Conservation (phyloP, 2,888 invertebrate species). For the Boloria euphrosyne region DNA sequence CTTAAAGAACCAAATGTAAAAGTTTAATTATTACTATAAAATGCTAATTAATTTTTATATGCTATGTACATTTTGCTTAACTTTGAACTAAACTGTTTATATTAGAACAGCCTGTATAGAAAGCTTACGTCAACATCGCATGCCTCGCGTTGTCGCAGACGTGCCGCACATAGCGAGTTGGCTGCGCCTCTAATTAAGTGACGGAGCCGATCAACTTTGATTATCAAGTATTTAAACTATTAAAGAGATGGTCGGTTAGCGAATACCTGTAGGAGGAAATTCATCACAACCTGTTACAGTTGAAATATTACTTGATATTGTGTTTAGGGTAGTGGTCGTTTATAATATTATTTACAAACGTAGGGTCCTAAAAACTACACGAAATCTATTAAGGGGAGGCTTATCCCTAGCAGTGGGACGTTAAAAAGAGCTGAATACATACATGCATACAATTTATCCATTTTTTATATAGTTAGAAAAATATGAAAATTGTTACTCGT, state of each 20-base stretch:
- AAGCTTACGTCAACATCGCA: slow-evolving; percentile 50
- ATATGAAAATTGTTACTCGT: too few relatives aligned
- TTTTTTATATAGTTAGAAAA: too few relatives aligned
- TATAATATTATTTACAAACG: too few relatives aligned
- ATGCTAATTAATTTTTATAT: neutral
- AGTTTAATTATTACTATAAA: neutral
- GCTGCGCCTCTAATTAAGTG: slow-evolving; percentile 43
- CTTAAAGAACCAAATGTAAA: too few relatives aligned
- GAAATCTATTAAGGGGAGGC: too few relatives aligned
- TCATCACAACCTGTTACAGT: neutral
- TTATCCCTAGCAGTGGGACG: too few relatives aligned
- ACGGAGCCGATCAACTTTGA: slow-evolving; percentile 40
- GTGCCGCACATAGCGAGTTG: slow-evolving; percentile 45
- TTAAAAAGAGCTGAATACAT: too few relatives aligned
- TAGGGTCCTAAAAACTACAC: too few relatives aligned
- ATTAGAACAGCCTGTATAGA: slow-evolving; percentile 46
- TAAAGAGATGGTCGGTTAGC: slow-evolving; percentile 11
- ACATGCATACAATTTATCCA: too few relatives aligned
- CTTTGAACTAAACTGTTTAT: neutral
- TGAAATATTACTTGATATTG: neutral
- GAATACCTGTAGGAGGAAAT: neutral
- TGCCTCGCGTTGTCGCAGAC: slow-evolving; percentile 46
- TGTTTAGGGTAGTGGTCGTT: too few relatives aligned
- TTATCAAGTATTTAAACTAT: slow-evolving; percentile 38
- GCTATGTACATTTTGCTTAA: too few relatives aligned